These are phyloP conservation scores for Plutomurus gul DNA, from an alignment of 1,140 invertebrate species.

Conservation along the genomic window DNA sequence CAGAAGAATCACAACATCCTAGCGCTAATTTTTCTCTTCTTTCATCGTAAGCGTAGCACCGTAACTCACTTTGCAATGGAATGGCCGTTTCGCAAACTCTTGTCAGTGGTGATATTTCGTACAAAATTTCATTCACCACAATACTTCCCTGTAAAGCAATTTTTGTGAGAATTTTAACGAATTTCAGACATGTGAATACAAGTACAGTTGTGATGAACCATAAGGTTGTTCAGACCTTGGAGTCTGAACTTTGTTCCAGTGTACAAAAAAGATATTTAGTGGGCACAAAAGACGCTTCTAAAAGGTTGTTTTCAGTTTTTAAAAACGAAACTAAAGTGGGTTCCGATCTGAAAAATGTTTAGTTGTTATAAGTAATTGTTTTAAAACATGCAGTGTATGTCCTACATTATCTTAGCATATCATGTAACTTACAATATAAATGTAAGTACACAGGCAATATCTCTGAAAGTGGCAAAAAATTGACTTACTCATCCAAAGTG, in stretches of 20 bases:
- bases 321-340: conserved; percentile 40
- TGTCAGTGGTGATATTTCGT: conserved; percentile 5
- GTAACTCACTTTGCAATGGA: conserved; percentile 42
- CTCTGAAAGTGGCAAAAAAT: no score
- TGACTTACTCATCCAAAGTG: conserved; percentile 1
- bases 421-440: neutral
- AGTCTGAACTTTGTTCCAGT: conserved; percentile 21
- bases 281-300: conserved; percentile 40
- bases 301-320: conserved; percentile 46
- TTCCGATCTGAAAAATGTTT: conserved; percentile 15
- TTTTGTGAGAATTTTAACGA: neutral
- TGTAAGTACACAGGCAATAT: neutral
- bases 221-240: neutral
- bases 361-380: neutral
- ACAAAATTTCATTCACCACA: conserved; percentile 40
- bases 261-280: neutral
- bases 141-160: conserved; percentile 15
- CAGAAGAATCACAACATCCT: conserved; percentile 46
- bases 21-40: conserved; percentile 38
- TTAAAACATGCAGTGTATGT: no score
- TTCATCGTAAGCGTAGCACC: conserved; percentile 42
- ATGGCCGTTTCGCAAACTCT: conserved; percentile 39
- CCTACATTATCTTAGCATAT: no score
- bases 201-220: no score
- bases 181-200: neutral